A percentile compares a stretch with the other conserved stretches of the same genome.
phyloP scores from a whole-genome alignment of 2,888 invertebrate species.

The Horisme vitalbata region DNA sequence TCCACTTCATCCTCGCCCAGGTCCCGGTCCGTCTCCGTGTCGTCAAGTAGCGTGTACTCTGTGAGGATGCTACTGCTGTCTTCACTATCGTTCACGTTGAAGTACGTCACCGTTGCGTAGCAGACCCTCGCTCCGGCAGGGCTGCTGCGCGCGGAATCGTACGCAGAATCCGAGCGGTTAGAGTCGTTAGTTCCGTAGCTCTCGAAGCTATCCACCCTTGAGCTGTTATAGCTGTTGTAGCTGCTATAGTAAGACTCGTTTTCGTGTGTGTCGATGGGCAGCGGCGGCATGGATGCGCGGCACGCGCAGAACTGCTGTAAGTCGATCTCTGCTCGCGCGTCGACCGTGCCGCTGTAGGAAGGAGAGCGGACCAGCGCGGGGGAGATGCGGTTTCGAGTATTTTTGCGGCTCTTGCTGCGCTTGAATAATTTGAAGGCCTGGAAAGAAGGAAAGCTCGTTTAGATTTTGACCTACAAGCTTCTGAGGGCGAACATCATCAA shows the following conservation, averaged over 20 bases:
- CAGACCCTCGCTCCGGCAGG: constrained; percentile 60
- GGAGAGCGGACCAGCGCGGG: constrained; percentile 65
- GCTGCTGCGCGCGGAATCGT: constrained; percentile 68
- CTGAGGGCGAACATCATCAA: no score
- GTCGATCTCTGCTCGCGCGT: constrained; percentile 71
- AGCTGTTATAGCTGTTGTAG: constrained; percentile 65
- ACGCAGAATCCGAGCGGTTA: constrained; percentile 70
- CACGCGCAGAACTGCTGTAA: constrained; percentile 69
- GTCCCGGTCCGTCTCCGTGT: constrained; percentile 50
- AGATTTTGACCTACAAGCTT: not conserved
- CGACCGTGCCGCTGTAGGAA: constrained; percentile 70
- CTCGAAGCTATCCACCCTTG: constrained; percentile 58
- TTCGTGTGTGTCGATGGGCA: constrained; percentile 56
- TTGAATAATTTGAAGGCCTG: constrained; percentile 79
- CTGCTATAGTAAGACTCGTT: constrained; percentile 59
- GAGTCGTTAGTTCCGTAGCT: constrained; percentile 58
- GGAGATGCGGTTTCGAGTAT: constrained; percentile 64
- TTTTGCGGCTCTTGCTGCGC: constrained; percentile 60
- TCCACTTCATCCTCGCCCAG: constrained; percentile 50
- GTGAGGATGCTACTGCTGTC: constrained; percentile 75
- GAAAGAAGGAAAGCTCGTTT: constrained; percentile 35
- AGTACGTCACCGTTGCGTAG: constrained; percentile 73
- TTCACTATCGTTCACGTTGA: constrained; percentile 73
- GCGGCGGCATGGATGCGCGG: constrained; percentile 58
- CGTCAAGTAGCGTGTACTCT: constrained; percentile 72